These are phyloP conservation scores for Gari tellinella DNA, from an alignment of 2,888 invertebrate species.

Conservation along the genomic window DNA sequence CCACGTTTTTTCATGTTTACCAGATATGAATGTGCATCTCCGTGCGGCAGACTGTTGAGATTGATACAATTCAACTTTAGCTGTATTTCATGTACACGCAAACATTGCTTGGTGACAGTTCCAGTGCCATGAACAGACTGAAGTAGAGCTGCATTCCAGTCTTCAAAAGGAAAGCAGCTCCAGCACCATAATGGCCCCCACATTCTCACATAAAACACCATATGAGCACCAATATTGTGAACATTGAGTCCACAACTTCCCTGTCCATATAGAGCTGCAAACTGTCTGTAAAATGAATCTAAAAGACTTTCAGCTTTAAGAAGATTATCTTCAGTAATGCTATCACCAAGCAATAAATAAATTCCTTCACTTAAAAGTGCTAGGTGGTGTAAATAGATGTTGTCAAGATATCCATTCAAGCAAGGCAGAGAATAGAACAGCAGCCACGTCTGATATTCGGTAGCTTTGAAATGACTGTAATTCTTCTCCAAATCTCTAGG, in stretches of 20 bases:
- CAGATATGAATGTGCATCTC: constrained; percentile 7
- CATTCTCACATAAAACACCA: constrained; percentile 29
- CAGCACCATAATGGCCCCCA: constrained; percentile 34
- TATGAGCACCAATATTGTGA: constrained; percentile 39
- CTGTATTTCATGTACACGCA: constrained; percentile 18
- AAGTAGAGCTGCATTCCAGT: constrained; percentile 9
- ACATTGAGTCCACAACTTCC: constrained; percentile 50
- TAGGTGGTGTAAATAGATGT: constrained; percentile 7
- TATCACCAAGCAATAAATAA: constrained; percentile 3
- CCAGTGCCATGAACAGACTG: constrained; percentile 31
- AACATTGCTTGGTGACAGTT: constrained; percentile 10
- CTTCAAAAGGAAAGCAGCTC: constrained; percentile 27
- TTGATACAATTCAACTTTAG: constrained; percentile 12
- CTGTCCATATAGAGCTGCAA: constrained; percentile 36
- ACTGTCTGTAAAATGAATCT: constrained; percentile 30
- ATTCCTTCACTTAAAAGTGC: constrained; percentile 7
- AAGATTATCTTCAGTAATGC: not conserved
- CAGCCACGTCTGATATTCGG: constrained; percentile 39
- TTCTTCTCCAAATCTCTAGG: constrained; percentile 35
- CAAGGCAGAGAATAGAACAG: constrained; percentile 33
- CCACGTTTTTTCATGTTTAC: constrained; percentile 19
- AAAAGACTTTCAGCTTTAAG: constrained; percentile 33
- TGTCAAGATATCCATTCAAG: constrained; percentile 17
- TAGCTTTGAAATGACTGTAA: constrained; percentile 34
- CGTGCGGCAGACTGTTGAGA: constrained; percentile 10